These are phyloP conservation scores for Yponomeuta cagnagella DNA, from an alignment of 2,888 invertebrate genomes.

Conservation along the genomic window DNA sequence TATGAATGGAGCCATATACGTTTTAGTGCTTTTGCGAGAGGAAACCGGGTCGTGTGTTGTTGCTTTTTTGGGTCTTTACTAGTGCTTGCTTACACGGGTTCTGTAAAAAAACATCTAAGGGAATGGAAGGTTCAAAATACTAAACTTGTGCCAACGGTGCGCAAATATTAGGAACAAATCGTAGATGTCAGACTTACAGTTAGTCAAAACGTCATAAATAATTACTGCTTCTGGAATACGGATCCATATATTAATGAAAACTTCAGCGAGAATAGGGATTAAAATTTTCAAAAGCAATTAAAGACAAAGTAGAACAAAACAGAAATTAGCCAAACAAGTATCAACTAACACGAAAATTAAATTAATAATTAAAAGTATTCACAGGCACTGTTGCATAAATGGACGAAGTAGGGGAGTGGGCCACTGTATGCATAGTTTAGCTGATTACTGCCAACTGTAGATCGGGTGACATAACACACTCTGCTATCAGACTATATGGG, in stretches of 20 bases:
- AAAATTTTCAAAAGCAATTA: not conserved
- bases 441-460: constrained; percentile 7
- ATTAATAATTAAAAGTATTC: constrained; percentile 23
- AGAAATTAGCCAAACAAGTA: constrained; percentile 1
- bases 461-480: constrained; percentile 12
- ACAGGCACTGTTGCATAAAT: constrained; percentile 34
- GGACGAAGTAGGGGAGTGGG: constrained; percentile 42
- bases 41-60: not conserved
- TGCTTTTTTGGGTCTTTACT: not conserved
- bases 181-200: too few species aligned
- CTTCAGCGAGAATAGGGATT: not conserved
- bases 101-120: too few species aligned
- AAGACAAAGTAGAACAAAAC: not conserved
- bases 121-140: too few species aligned
- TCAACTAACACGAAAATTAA: constrained; percentile 17
- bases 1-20: not conserved
- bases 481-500: not conserved
- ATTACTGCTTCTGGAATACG: too few species aligned
- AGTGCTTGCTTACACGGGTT: too few species aligned
- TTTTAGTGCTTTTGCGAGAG: not conserved
- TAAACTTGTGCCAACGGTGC: too few species aligned
- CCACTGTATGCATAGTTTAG: constrained; percentile 20
- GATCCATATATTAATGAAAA: not conserved
- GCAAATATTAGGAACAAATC: too few species aligned
- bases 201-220: too few species aligned